Conservation (phyloP, 37 sponge, comb jelly and placozoan genomes). For the Haliclona indistincta region DNA sequence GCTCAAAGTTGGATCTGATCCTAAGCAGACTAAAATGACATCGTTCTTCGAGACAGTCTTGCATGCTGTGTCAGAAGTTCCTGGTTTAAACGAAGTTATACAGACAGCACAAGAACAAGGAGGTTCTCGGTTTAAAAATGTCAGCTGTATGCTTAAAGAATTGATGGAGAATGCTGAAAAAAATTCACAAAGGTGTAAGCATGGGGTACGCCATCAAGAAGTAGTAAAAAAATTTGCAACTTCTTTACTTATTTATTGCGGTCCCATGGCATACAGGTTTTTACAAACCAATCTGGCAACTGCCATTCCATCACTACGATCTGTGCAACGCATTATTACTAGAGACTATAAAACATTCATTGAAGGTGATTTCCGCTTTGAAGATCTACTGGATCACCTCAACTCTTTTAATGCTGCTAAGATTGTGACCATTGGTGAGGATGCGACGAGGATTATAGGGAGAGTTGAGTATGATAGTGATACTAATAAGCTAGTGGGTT, state of each 20-base stretch:
- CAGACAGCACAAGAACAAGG: too few relatives aligned
- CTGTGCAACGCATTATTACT: slow-evolving; percentile 14
- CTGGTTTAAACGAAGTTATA: too few relatives aligned
- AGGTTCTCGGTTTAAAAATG: too few relatives aligned
- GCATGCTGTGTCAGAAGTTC: too few relatives aligned
- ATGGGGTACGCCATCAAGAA: not conserved
- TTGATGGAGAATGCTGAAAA: slow-evolving; percentile 27
- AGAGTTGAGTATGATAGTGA: slow-evolving; percentile 30
- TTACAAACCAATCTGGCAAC: slow-evolving; percentile 7
- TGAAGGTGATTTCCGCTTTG: slow-evolving; percentile 37
- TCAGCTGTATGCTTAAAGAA: too few relatives aligned
- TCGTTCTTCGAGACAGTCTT: too few relatives aligned
- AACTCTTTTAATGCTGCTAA: not conserved
- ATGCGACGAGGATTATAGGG: slow-evolving; percentile 31
- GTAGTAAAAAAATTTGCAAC: slow-evolving; percentile 36
- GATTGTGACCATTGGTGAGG: slow-evolving; percentile 23
- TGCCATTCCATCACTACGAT: slow-evolving; percentile 17
- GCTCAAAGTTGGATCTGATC: too few relatives aligned
- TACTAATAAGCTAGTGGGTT: slow-evolving; percentile 31
- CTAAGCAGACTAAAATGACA: too few relatives aligned
- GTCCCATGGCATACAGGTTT: slow-evolving; percentile 30
- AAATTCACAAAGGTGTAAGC: not conserved
- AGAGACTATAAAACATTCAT: slow-evolving; percentile 5
- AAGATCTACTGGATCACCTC: slow-evolving; percentile 24
- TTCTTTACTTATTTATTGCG: slow-evolving; percentile 21